These are phyloP conservation scores for Phodopus roborovskii DNA, from an alignment of 2,113 vertebrate genomes.

Conservation along the genomic window DNA sequence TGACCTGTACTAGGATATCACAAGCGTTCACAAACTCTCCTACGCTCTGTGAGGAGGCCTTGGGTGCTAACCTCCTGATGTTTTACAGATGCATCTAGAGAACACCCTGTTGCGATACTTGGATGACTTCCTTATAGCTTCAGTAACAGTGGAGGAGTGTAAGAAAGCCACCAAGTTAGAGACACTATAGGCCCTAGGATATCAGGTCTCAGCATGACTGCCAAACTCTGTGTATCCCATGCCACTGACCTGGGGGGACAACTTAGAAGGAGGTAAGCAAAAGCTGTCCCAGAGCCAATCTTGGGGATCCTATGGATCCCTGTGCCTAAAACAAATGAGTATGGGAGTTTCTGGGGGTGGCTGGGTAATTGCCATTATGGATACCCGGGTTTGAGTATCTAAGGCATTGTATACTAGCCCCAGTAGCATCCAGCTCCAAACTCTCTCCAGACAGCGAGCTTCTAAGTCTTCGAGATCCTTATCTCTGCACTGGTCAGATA, in stretches of 20 bases:
- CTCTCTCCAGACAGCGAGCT: background rate
- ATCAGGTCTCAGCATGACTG: background rate
- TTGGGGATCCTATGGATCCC: background rate
- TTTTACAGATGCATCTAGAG: background rate
- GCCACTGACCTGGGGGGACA: background rate
- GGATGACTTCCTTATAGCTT: background rate
- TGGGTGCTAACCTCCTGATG: background rate
- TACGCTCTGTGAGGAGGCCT: background rate
- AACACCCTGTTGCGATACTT: background rate
- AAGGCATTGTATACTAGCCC: background rate
- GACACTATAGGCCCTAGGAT: background rate
- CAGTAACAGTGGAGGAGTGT: background rate
- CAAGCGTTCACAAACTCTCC: background rate
- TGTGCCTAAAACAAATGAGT: background rate
- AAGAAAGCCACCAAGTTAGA: background rate
- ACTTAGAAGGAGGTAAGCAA: background rate
- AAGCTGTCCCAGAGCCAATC: background rate
- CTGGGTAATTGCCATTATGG: background rate
- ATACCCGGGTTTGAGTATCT: background rate
- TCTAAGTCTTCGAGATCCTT: background rate
- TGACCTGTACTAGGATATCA: background rate
- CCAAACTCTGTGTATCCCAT: background rate
- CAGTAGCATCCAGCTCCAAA: background rate
- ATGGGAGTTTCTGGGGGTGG: background rate
- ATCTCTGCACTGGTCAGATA: background rate